phyloP scores from a whole-genome alignment of 2,888 invertebrate species.

The Proisotoma minuta region DNA sequence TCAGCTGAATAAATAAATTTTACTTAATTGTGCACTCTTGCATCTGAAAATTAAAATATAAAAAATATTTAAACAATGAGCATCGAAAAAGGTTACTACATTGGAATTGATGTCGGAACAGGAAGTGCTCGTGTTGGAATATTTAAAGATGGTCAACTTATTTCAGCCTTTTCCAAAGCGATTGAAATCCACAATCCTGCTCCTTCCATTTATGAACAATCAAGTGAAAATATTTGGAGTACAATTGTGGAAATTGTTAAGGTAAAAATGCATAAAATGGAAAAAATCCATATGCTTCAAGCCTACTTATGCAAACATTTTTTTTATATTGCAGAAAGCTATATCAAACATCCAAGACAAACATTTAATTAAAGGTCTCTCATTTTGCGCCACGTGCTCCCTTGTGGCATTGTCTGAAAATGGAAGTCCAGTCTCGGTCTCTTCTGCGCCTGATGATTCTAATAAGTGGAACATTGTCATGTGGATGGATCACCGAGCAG shows the following conservation, averaged over 20 bases:
- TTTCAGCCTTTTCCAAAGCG: conserved; percentile 60
- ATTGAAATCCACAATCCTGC: conserved; percentile 74
- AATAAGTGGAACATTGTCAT: conserved; percentile 76
- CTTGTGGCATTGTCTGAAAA: conserved; percentile 71
- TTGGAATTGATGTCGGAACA: conserved; percentile 91
- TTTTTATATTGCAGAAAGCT: conserved; percentile 57
- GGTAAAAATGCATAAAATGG: conserved; percentile 60
- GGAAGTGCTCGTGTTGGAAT: conserved; percentile 76
- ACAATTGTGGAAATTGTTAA: conserved; percentile 68
- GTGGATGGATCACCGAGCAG: conserved; percentile 90
- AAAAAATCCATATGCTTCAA: neutral
- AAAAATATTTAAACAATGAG: conserved; percentile 6
- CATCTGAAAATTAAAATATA: too few species aligned
- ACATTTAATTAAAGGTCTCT: conserved; percentile 70
- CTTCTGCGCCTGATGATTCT: conserved; percentile 61
- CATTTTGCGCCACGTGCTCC: conserved; percentile 95
- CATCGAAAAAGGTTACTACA: conserved; percentile 58
- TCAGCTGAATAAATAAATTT: too few species aligned
- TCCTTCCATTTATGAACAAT: conserved; percentile 79
- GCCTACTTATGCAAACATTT: neutral
- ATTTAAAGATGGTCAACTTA: conserved; percentile 66
- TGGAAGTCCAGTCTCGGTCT: conserved; percentile 58
- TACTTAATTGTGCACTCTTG: too few species aligned
- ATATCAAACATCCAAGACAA: conserved; percentile 54
- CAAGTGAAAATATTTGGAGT: conserved; percentile 81